Conservation (phyloP, 2,888 invertebrate species). For the Lagria hirta region DNA sequence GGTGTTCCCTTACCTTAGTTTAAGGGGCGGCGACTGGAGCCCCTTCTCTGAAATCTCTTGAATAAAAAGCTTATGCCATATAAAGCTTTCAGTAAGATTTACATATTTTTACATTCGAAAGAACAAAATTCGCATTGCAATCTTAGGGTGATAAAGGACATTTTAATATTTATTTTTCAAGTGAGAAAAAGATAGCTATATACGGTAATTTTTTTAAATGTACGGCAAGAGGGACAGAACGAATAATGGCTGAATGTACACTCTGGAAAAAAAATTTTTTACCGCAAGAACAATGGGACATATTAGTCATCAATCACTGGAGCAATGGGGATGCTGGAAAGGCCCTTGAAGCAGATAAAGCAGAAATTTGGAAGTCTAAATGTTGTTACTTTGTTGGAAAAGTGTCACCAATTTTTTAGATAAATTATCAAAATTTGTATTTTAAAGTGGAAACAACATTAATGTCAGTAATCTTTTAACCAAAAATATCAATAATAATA, state of each 20-base stretch:
- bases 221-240: slow-evolving; percentile 30
- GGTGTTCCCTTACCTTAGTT: slow-evolving; percentile 44
- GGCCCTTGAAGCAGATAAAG: no score
- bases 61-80: slow-evolving; percentile 37
- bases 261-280: slow-evolving; percentile 21
- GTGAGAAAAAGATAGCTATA: slow-evolving; percentile 31
- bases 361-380: no score
- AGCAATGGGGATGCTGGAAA: no score
- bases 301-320: no score
- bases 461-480: no score
- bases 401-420: slow-evolving; percentile 1
- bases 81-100: slow-evolving; percentile 48
- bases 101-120: slow-evolving; percentile 52
- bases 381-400: not conserved
- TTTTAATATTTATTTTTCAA: slow-evolving; percentile 44
- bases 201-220: slow-evolving; percentile 25
- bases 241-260: slow-evolving; percentile 43
- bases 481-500: no score
- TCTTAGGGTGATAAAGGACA: slow-evolving; percentile 44
- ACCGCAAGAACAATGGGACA: no score
- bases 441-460: no score
- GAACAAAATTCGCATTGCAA: slow-evolving; percentile 48
- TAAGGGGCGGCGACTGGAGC: slow-evolving; percentile 42
- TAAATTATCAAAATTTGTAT: no score
- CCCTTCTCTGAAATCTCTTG: slow-evolving; percentile 36